Percentiles rank a stretch among this genome's conserved stretches.
Conservation (phyloP, 2,113 vertebrate species). For the Centropristis striata region DNA sequence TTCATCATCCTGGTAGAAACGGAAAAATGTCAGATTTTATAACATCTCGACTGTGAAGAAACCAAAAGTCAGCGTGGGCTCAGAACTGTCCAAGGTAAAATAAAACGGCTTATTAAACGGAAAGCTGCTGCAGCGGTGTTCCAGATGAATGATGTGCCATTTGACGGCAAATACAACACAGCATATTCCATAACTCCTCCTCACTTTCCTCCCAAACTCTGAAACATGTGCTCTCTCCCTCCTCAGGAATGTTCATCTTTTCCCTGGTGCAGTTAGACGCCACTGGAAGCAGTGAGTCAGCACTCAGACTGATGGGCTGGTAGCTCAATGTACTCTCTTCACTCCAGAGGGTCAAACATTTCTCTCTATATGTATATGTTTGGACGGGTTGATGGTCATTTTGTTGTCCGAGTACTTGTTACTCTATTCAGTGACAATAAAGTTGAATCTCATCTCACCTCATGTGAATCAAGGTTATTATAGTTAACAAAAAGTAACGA, state of each 20-base stretch:
- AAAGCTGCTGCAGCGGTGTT: slow-evolving; percentile 49
- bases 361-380: too few relatives aligned
- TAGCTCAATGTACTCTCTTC: neutral
- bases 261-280: slow-evolving; percentile 56
- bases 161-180: slow-evolving; percentile 59
- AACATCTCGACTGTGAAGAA: slow-evolving; percentile 40
- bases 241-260: slow-evolving; percentile 75
- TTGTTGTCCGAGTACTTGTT: too few relatives aligned
- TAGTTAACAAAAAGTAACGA: too few relatives aligned
- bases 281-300: slow-evolving; percentile 80
- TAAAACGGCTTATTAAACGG: slow-evolving; percentile 49
- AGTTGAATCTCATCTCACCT: too few relatives aligned
- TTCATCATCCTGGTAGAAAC: slow-evolving; percentile 32
- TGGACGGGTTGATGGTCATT: too few relatives aligned
- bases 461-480: too few relatives aligned
- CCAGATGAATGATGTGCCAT: slow-evolving; percentile 59
- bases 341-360: neutral
- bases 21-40: slow-evolving; percentile 26
- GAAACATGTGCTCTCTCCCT: slow-evolving; percentile 60
- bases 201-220: slow-evolving; percentile 52
- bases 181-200: slow-evolving; percentile 60
- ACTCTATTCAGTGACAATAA: too few relatives aligned
- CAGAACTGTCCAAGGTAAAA: slow-evolving; percentile 37
- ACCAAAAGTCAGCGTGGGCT: neutral
- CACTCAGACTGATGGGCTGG: slow-evolving; percentile 47